Evolutionary conservation across 2,888 invertebrate species (phyloP).

Genomic region (Thera britannica): DNA sequence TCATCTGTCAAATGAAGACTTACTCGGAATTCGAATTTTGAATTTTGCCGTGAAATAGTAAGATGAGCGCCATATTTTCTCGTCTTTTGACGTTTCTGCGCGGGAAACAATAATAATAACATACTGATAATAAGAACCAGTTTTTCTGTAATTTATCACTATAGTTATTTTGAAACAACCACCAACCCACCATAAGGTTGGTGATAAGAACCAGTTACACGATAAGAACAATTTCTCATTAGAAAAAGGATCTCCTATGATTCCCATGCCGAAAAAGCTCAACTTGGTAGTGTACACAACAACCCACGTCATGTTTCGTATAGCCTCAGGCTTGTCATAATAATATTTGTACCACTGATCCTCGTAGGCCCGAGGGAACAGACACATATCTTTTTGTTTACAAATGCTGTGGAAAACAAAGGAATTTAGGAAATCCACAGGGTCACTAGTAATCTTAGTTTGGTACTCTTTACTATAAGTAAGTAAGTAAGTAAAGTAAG

Average conservation of each 20-base stretch:
- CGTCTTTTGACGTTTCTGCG: too few relatives aligned
- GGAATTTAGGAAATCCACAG: background rate
- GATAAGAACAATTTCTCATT: background rate
- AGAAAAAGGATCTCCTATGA: background rate
- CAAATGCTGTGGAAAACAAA: background rate
- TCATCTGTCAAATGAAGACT: too few relatives aligned
- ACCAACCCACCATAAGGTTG: too few relatives aligned
- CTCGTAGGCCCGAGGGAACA: conserved; percentile 4
- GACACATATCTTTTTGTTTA: conserved; percentile 2
- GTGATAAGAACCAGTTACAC: too few relatives aligned
- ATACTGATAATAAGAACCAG: too few relatives aligned
- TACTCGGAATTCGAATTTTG: too few relatives aligned
- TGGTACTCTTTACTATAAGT: background rate
- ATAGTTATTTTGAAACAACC: too few relatives aligned
- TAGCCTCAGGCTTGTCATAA: conserved; percentile 1
- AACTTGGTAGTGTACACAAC: background rate
- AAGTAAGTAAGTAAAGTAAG: background rate
- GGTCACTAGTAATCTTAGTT: background rate
- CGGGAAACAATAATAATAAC: too few relatives aligned
- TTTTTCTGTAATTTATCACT: too few relatives aligned
- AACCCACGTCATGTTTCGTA: background rate
- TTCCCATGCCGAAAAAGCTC: background rate
- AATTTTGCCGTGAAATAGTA: too few relatives aligned
- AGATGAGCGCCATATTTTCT: too few relatives aligned
- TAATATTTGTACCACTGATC: background rate